Evolutionary conservation across 2,797 vertebrate species (phyloP).

Genomic region (Eulemur albifrons): DNA sequence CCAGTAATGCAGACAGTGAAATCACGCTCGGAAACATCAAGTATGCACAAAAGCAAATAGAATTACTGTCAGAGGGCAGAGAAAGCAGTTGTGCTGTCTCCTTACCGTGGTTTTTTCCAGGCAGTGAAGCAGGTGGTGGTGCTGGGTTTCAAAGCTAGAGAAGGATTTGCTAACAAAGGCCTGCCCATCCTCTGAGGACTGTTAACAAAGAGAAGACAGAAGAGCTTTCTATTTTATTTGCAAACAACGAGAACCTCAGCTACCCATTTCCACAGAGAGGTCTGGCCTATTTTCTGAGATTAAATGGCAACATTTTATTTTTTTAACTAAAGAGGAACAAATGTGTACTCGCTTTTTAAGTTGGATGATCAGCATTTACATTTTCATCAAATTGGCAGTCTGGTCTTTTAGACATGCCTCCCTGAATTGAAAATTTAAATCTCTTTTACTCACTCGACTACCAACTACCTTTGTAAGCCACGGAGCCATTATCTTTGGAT

Average conservation of each 20-base stretch:
- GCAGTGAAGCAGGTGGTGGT: constrained; percentile 96
- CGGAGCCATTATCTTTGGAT: not conserved
- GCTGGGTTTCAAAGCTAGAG: constrained; percentile 92
- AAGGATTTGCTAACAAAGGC: constrained; percentile 91
- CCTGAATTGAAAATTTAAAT: constrained; percentile 44
- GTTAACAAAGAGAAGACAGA: constrained; percentile 79
- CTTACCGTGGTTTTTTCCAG: constrained; percentile 98
- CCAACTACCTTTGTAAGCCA: constrained; percentile 1
- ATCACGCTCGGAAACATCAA: constrained; percentile 37
- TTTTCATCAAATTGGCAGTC: constrained; percentile 18
- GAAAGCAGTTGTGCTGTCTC: constrained; percentile 10
- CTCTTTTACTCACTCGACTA: not conserved
- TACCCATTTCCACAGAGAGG: constrained; percentile 68
- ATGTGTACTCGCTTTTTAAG: constrained; percentile 13
- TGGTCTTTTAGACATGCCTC: constrained; percentile 7
- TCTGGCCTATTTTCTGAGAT: constrained; percentile 20
- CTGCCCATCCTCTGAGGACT: constrained; percentile 94
- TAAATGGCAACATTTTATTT: constrained; percentile 38
- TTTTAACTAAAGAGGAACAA: not conserved
- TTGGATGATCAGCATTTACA: not conserved
- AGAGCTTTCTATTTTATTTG: constrained; percentile 72
- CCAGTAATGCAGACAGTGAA: not conserved
- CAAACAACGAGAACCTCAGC: constrained; percentile 68
- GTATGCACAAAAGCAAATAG: constrained; percentile 46
- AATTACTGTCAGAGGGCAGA: not conserved